phyloP scores from a whole-genome alignment of 2,113 vertebrate species.

The Archilochus colubris region DNA sequence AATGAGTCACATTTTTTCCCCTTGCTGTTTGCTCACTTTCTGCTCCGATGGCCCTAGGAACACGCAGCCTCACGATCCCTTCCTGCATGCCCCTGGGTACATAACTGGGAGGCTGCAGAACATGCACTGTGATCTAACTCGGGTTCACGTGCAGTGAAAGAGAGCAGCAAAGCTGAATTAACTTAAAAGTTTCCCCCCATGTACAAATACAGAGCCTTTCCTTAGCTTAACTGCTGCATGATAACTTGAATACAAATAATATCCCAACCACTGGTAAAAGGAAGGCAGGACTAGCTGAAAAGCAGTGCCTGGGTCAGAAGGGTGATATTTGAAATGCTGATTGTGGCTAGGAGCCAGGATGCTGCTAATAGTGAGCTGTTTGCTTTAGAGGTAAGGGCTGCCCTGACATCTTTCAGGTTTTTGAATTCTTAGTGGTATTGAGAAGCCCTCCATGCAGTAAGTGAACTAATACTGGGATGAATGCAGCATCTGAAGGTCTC shows the following conservation, averaged over 20 bases:
- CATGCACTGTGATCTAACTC: no score
- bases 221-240: no score
- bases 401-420: neutral
- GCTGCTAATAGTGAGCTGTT: neutral
- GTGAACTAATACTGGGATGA: neutral
- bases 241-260: neutral
- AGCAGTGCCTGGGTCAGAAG: neutral
- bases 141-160: no score
- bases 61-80: no score
- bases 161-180: no score
- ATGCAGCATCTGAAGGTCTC: neutral
- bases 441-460: neutral
- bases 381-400: neutral
- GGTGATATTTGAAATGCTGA: neutral
- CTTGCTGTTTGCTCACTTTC: no score
- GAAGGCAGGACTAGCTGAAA: neutral
- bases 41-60: no score
- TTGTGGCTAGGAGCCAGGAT: neutral
- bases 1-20: no score
- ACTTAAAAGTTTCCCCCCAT: no score
- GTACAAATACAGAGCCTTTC: no score
- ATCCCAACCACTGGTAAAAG: neutral
- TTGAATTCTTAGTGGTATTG: neutral
- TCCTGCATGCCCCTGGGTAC: no score
- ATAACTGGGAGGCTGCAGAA: no score